Evolutionary conservation across 2,888 invertebrate species (phyloP).

Genomic region (Volucella zonaria): DNA sequence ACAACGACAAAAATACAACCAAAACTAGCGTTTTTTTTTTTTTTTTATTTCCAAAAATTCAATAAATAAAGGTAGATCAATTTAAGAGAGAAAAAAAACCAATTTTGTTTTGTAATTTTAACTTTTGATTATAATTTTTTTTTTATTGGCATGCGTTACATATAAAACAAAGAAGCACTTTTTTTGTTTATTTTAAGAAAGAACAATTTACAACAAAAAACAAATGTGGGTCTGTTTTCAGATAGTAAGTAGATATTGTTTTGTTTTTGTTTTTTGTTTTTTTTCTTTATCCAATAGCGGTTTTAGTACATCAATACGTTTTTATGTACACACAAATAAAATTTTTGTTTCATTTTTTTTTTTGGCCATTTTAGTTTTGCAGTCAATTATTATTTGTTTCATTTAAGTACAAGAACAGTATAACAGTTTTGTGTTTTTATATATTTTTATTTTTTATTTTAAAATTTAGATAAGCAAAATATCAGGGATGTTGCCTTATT

Average conservation of each 20-base stretch:
- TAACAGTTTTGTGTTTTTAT: conserved; percentile 18
- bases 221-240: conserved; percentile 13
- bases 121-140: conserved; percentile 44
- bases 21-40: conserved; percentile 15
- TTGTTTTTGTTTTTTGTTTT: conserved; percentile 5
- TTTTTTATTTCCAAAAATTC: conserved; percentile 32
- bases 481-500: no score
- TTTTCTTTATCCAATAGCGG: background rate
- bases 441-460: no score
- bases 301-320: conserved; percentile 41
- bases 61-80: conserved; percentile 9
- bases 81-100: conserved; percentile 25
- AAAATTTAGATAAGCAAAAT: no score
- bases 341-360: background rate
- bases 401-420: background rate
- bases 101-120: conserved; percentile 50
- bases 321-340: conserved; percentile 26
- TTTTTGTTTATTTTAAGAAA: conserved; percentile 26
- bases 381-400: no score
- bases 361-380: conserved; percentile 13
- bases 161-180: conserved; percentile 45
- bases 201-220: conserved; percentile 40
- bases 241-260: background rate
- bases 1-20: conserved; percentile 44
- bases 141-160: conserved; percentile 68